A percentile compares a stretch with the other conserved stretches of the same genome.
These are phyloP conservation scores for Amphiprion percula DNA, from an alignment of 2,113 vertebrate genomes.

Conservation along the genomic window DNA sequence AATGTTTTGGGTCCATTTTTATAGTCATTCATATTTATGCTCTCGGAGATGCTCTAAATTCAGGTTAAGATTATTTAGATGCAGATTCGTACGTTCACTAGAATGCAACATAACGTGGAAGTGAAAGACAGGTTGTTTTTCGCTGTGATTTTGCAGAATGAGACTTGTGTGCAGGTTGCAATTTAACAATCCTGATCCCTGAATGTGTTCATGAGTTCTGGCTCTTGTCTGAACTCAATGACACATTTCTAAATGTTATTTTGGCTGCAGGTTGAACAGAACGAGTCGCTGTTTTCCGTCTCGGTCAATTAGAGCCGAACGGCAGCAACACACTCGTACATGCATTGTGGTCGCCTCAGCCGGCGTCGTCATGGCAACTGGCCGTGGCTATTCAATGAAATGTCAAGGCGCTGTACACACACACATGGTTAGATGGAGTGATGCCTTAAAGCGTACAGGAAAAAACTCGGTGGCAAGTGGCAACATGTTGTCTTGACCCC, in stretches of 20 bases:
- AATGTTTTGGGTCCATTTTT: too few species aligned
- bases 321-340: constrained; percentile 12
- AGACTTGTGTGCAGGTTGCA: too few species aligned
- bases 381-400: constrained; percentile 74
- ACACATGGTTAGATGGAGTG: constrained; percentile 11
- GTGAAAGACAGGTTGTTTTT: too few species aligned
- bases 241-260: constrained; percentile 33
- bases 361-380: constrained; percentile 77
- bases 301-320: constrained; percentile 49
- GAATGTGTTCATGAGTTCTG: not conserved
- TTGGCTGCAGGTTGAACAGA: constrained; percentile 43
- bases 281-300: constrained; percentile 43
- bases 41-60: too few species aligned
- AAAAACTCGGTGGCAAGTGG: too few species aligned
- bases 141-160: too few species aligned
- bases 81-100: too few species aligned
- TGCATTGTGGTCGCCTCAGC: constrained; percentile 68
- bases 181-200: too few species aligned
- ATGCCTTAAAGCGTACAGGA: not conserved
- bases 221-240: constrained; percentile 45
- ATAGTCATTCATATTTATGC: too few species aligned
- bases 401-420: constrained; percentile 67
- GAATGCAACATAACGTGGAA: too few species aligned
- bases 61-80: too few species aligned
- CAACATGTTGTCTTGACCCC: not conserved